Evolutionary conservation across 92 coral and sea anemone genomes (phyloP).

Genomic region (Palythoa caribaeorum): DNA sequence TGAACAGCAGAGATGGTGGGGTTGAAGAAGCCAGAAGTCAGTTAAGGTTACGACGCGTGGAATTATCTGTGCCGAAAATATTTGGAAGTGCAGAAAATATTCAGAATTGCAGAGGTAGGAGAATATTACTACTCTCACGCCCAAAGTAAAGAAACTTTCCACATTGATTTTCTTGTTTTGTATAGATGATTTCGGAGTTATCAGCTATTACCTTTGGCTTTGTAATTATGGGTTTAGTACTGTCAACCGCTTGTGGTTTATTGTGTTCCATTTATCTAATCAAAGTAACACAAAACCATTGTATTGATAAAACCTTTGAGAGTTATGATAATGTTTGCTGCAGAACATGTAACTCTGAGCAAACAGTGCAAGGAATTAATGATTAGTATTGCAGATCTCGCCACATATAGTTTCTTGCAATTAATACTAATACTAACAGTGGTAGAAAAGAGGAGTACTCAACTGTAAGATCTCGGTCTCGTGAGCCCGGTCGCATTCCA

Average conservation of each 20-base stretch:
- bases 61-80: neutral
- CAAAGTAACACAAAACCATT: conserved; percentile 3
- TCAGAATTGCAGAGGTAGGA: too few relatives aligned
- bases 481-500: conserved; percentile 37
- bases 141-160: too few relatives aligned
- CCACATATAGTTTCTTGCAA: conserved; percentile 10
- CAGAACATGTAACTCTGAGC: conserved; percentile 6
- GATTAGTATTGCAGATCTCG: conserved; percentile 9
- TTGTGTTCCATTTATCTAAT: conserved; percentile 18
- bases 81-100: too few relatives aligned
- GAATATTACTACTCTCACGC: too few relatives aligned
- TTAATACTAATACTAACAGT: neutral
- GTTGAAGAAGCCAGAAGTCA: conserved; percentile 4
- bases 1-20: neutral
- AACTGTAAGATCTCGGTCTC: conserved; percentile 28
- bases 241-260: conserved; percentile 17
- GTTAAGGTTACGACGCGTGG: neutral
- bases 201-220: neutral
- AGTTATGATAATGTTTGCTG: conserved; percentile 19
- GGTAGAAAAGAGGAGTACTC: conserved; percentile 4
- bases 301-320: conserved; percentile 18
- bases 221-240: conserved; percentile 3
- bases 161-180: too few relatives aligned
- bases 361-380: conserved; percentile 13
- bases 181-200: too few relatives aligned